These are phyloP conservation scores for Encarsia formosa DNA, from an alignment of 2,888 invertebrate genomes.

Conservation along the genomic window DNA sequence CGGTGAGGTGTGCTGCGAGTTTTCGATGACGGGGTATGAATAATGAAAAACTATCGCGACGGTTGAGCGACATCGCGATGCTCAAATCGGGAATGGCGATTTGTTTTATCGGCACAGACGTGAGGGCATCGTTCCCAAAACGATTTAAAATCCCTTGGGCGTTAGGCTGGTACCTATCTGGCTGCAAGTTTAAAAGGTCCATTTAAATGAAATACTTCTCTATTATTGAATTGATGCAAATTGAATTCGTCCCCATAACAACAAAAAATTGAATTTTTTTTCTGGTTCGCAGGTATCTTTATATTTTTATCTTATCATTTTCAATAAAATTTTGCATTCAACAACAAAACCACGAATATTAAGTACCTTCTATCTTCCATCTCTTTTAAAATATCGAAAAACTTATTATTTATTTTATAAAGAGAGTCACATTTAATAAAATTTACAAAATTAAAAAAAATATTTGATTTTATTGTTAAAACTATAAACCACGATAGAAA, in stretches of 20 bases:
- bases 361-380: too few species aligned
- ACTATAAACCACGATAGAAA: too few species aligned
- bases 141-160: slow-evolving; percentile 59
- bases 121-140: slow-evolving; percentile 54
- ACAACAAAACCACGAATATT: too few species aligned
- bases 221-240: too few species aligned
- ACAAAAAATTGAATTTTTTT: not conserved
- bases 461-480: too few species aligned
- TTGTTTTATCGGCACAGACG: slow-evolving; percentile 57
- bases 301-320: too few species aligned
- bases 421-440: too few species aligned
- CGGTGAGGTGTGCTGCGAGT: slow-evolving; percentile 67
- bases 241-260: not conserved
- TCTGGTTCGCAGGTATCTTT: too few species aligned
- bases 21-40: slow-evolving; percentile 69
- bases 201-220: not conserved
- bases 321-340: too few species aligned
- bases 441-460: too few species aligned
- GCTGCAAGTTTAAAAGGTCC: slow-evolving; percentile 38
- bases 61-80: slow-evolving; percentile 60
- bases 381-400: too few species aligned
- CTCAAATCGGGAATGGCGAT: slow-evolving; percentile 63
- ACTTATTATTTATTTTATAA: too few species aligned
- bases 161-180: slow-evolving; percentile 57
- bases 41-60: slow-evolving; percentile 68